phyloP scores from a whole-genome alignment of 2,888 invertebrate species.

The Pseudococcus viburni region DNA sequence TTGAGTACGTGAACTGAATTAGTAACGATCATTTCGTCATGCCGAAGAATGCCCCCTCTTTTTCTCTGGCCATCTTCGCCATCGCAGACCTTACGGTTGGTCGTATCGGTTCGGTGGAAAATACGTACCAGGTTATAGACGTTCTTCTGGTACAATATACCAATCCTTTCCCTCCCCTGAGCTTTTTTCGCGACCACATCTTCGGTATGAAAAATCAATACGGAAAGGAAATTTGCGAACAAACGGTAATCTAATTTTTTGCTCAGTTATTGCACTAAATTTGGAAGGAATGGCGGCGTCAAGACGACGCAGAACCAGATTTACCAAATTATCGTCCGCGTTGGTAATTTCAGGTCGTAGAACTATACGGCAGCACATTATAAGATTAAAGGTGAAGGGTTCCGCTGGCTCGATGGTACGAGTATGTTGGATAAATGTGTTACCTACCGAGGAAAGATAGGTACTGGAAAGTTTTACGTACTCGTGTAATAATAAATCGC shows the following conservation, averaged over 20 bases:
- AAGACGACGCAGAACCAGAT: neutral
- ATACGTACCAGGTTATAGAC: neutral
- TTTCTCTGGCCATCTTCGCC: neutral
- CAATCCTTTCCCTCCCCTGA: neutral
- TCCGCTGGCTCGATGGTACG: neutral
- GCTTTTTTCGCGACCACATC: neutral
- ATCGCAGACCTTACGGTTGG: neutral
- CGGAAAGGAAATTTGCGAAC: conserved; percentile 47
- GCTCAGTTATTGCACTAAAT: neutral
- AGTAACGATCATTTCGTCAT: conserved; percentile 45
- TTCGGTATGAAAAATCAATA: conserved; percentile 21
- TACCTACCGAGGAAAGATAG: neutral
- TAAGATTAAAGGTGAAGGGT: neutral
- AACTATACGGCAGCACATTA: neutral
- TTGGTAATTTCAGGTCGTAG: conserved; percentile 9
- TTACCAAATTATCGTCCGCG: conserved; percentile 19
- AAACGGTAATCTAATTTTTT: conserved; percentile 47
- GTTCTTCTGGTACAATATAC: too few relatives aligned
- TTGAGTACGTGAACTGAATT: conserved; percentile 47
- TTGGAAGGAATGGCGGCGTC: neutral
- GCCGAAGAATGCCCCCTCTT: neutral
- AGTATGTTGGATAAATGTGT: neutral
- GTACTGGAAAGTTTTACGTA: neutral
- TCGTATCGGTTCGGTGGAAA: neutral
- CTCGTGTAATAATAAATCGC: neutral